Evolutionary conservation across 1,140 invertebrate genomes (phyloP), one percentile per base, ranked within the genome.

Genomic region (Pseudomyrmex flavicornis): DNA sequence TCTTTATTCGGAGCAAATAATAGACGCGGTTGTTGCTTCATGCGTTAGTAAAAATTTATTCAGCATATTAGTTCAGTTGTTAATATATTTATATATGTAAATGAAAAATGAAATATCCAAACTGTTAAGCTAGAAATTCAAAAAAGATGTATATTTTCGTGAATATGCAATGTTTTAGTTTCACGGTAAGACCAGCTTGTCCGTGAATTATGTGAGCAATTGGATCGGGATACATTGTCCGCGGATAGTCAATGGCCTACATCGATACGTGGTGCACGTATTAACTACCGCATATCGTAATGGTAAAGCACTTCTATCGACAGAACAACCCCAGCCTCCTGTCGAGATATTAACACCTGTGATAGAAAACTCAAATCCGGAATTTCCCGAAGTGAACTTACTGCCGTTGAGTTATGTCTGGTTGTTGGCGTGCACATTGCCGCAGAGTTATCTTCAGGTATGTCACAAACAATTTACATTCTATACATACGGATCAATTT

Each of bases 181-280:
- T 93, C 97, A 98, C 91, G 96, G 96, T 26, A 97, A 98, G 94
- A 95, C 96, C 62, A 95, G 94, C 58, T 95, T 98, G 82, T 97
- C 97, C 44, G 93, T 96, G 0, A 96, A 96, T 84, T 98, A 96
- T 90, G 95, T 98, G 35, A 95, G 96, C 50, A 97, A 97, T 91
- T 98, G 97, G 97, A 94, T 98, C 15, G 95, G 96, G 84, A 95
- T 96, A 84, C 96, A 98, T 94, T 96, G 96, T 86, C 97, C 97
- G 22, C 94, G 97, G 62, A 93, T 98, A 17, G 95, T 98, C 12
- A 94, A 96, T 17, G 96, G 97, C 0, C 94, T 98, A n/a, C 97
- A 98, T 92, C 96, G 97, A 91, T 97, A 95, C 79, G 95, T 97
- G 75, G 95, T 98, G 10, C 97, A 98, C 91, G 95, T 96, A 72